Percentiles rank a stretch among this genome's conserved stretches.
These are phyloP conservation scores for Pavo muticus DNA, from an alignment of 2,113 vertebrate species.

Conservation along the genomic window DNA sequence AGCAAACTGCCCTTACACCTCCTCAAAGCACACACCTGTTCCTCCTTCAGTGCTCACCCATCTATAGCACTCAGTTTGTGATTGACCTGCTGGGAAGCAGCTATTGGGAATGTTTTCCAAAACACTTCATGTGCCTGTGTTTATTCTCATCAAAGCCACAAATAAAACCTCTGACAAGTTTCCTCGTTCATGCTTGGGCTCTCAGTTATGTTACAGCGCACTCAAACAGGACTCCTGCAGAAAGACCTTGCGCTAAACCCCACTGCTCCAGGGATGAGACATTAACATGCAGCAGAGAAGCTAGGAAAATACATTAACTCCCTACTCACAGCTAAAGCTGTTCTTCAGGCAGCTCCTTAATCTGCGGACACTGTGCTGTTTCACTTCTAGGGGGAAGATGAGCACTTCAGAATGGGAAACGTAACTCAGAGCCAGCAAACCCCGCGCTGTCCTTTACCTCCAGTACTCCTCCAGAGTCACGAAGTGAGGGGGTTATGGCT, in stretches of 20 bases:
- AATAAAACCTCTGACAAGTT: neutral
- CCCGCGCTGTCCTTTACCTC: neutral
- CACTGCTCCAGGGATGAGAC: neutral
- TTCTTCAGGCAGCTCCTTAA: conserved; percentile 46
- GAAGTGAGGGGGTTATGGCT: neutral
- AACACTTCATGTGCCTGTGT: neutral
- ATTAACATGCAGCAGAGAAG: conserved; percentile 43
- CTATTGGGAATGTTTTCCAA: neutral
- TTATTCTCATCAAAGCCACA: neutral
- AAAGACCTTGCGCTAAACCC: neutral
- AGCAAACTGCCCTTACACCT: neutral
- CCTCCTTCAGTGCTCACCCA: neutral
- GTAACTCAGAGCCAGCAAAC: neutral
- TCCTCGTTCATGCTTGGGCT: neutral
- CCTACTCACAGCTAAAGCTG: conserved; percentile 33
- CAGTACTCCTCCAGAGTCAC: neutral
- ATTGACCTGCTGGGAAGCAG: neutral
- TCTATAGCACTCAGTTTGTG: neutral
- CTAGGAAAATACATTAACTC: conserved; percentile 43
- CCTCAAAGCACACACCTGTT: neutral
- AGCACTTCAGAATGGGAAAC: neutral
- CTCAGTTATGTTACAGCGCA: neutral
- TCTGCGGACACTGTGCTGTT: conserved; percentile 27
- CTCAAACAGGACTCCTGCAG: neutral
- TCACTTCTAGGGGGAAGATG: conserved; percentile 17